Conservation (phyloP, 2,888 invertebrate genomes). For the Camponotus fellah region DNA sequence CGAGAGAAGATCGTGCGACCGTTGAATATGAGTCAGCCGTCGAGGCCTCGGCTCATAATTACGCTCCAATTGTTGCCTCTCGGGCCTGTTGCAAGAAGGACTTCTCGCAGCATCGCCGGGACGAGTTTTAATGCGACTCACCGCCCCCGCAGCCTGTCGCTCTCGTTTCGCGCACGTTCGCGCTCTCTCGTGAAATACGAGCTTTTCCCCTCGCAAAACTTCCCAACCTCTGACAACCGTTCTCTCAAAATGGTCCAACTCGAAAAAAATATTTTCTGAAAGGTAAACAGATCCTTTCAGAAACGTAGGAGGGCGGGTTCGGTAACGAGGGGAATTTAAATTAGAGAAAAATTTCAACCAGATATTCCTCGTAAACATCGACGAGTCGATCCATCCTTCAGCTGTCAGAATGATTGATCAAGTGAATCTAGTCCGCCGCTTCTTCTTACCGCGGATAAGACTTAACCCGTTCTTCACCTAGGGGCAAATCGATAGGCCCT, state of each 20-base stretch:
- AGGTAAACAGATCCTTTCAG: neutral
- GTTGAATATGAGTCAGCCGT: constrained; percentile 71
- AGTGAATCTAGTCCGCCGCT: constrained; percentile 74
- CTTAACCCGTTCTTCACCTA: constrained; percentile 73
- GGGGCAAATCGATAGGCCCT: constrained; percentile 73
- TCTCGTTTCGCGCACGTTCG: constrained; percentile 52
- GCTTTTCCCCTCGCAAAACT: constrained; percentile 49
- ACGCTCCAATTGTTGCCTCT: constrained; percentile 81
- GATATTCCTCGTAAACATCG: constrained; percentile 70
- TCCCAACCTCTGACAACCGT: constrained; percentile 15
- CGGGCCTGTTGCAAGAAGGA: constrained; percentile 58
- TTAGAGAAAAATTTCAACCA: constrained; percentile 43
- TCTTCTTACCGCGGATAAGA: constrained; percentile 73
- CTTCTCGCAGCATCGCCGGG: constrained; percentile 50
- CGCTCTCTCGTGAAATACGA: constrained; percentile 18
- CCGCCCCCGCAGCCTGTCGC: constrained; percentile 71
- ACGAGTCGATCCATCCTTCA: constrained; percentile 75
- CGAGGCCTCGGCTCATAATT: constrained; percentile 74
- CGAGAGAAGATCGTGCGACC: constrained; percentile 50
- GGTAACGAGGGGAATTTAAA: constrained; percentile 73
- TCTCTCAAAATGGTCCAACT: constrained; percentile 56
- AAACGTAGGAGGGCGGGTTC: constrained; percentile 14
- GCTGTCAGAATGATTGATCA: constrained; percentile 77
- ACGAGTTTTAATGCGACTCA: constrained; percentile 71
- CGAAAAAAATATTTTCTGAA: constrained; percentile 59